Conservation (phyloP, 2,113 vertebrate genomes). For the Serilophus lunatus region DNA sequence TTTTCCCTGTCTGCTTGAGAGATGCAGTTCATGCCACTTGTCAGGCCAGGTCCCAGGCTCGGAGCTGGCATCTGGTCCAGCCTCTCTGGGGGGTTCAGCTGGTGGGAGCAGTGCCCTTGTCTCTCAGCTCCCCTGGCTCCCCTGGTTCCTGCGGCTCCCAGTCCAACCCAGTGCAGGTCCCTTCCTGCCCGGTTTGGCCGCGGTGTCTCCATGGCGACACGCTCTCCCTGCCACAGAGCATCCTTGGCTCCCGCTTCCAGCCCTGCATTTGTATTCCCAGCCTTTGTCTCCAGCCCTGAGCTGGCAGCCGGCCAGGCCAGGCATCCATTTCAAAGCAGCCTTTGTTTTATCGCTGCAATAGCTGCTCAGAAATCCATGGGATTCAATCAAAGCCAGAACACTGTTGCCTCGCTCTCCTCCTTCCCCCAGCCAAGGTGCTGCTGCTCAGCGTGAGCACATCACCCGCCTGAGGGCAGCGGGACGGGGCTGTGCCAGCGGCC, state of each 20-base stretch:
- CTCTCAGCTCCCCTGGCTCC: not conserved
- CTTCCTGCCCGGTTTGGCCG: conserved; percentile 20
- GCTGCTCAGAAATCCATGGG: not conserved
- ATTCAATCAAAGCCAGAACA: not conserved
- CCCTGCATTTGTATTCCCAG: conserved; percentile 42
- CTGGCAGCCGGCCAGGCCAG: conserved; percentile 59
- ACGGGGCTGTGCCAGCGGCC: not conserved
- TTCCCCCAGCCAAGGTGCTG: not conserved
- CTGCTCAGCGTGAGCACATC: accelerated
- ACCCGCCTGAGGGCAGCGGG: not conserved
- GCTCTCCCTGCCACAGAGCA: conserved; percentile 14
- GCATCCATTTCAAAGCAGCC: conserved; percentile 62
- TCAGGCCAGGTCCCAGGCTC: not conserved
- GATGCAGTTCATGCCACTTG: not conserved
- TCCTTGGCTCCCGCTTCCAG: conserved; percentile 25
- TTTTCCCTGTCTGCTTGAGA: not conserved
- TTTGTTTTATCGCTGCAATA: conserved; percentile 24
- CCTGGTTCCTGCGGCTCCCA: conserved; percentile 7
- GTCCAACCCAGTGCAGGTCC: conserved; percentile 10
- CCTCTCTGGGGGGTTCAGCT: not conserved
- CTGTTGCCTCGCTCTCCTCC: not conserved
- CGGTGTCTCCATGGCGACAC: conserved; percentile 71
- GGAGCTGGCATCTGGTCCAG: accelerated
- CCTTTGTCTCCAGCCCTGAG: conserved; percentile 55
- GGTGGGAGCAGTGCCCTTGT: not conserved